Conservation (phyloP, 2,888 invertebrate genomes). For the Limenitis camilla region DNA sequence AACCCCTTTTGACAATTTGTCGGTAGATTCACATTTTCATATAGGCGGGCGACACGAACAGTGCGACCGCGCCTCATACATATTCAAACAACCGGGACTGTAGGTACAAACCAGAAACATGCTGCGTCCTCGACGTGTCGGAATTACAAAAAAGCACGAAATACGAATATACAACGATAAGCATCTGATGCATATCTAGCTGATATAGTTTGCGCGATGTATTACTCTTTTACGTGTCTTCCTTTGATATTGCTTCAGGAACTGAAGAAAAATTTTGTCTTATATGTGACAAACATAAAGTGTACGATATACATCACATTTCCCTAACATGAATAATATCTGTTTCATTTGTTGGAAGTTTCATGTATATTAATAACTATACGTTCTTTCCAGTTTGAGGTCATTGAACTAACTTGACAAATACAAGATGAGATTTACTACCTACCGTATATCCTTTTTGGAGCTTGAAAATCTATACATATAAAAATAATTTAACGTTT, state of each 20-base stretch:
- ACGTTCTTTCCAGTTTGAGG: too few relatives aligned
- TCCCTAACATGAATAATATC: too few relatives aligned
- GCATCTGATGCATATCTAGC: constrained; percentile 19
- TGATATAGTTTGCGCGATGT: constrained; percentile 4
- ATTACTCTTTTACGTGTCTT: background rate
- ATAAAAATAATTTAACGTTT: too few relatives aligned
- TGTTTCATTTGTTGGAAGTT: too few relatives aligned
- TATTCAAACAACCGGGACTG: constrained; percentile 63
- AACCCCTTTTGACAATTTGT: constrained; percentile 72
- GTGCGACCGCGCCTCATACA: constrained; percentile 59
- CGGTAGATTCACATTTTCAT: constrained; percentile 67
- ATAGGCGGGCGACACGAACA: constrained; percentile 56
- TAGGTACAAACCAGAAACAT: constrained; percentile 62
- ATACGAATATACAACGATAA: constrained; percentile 14
- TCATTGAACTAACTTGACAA: too few relatives aligned
- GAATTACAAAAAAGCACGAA: constrained; percentile 60
- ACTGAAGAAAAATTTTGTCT: background rate
- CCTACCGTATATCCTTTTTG: too few relatives aligned
- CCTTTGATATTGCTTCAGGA: background rate
- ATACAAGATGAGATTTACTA: too few relatives aligned
- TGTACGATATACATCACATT: too few relatives aligned
- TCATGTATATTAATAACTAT: too few relatives aligned
- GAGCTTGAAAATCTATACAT: too few relatives aligned
- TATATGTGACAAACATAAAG: too few relatives aligned
- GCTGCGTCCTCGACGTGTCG: constrained; percentile 57